Evolutionary conservation across 2,888 invertebrate species (phyloP), one percentile per base, ranked within the genome.

Genomic region (Serripes groenlandicus): DNA sequence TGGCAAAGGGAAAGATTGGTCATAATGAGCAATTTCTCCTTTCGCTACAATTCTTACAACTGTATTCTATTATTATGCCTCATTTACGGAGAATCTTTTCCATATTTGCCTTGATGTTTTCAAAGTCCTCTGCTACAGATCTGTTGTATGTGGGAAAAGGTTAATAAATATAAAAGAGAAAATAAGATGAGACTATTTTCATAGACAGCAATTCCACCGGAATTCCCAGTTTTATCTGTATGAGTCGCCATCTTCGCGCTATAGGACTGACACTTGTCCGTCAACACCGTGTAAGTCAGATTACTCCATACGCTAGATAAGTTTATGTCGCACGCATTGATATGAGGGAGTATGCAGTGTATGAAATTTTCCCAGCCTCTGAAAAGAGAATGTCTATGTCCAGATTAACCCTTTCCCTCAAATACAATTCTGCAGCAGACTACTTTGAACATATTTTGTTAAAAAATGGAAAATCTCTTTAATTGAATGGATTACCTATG

Each of bases 331-430:
- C 75, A 75, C 26, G 56, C 35, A 15, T 66, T 52, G 23, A 75
- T 66, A 37, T 54, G 54, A 26, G 68, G 75, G 7, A 52, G 35
- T n/a, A 75, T n/a, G 26, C 75, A 75, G 68, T 56, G 0, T 1
- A 35, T 18, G 32, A 75, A 75, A 3, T 56, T 15, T 30, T 54
- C 34, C 75, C 75, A 75, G 32, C 54, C 66, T 11, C 68, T 75
- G 75, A 34, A 68, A 75, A 18, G 34, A 32, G 30, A 30, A 56
- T 5, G 56, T 42, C 18, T 42, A 42, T 42, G 42, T 42, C 18
- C 9, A 42, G 9, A 9, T 42, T 42, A 11, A 42, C 42, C 42
- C 7, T 56, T 11, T 18, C 56, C 56, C 7, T 11, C n/a, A n/a
- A n/a, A n/a, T n/a, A n/a, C n/a, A n/a, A n/a, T n/a, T n/a, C n/a